phyloP scores from a whole-genome alignment of 2,113 vertebrate genomes.

The Myocastor coypus region DNA sequence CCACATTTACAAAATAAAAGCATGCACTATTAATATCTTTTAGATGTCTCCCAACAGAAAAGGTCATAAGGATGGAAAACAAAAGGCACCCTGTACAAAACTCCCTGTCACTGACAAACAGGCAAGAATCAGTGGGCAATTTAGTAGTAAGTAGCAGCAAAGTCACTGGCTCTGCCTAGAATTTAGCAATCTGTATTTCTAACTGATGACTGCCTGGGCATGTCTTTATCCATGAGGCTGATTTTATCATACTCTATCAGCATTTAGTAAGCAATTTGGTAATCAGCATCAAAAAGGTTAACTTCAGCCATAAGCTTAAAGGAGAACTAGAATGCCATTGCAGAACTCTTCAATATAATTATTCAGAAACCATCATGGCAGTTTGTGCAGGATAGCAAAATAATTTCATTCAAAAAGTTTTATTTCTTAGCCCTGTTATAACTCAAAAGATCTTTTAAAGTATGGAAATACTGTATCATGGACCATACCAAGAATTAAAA shows the following conservation, averaged over 20 bases:
- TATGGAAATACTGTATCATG: no score
- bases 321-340: constrained; percentile 57
- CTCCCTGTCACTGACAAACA: constrained; percentile 58
- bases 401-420: constrained; percentile 70
- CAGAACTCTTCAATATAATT: constrained; percentile 62
- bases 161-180: constrained; percentile 25
- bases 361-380: constrained; percentile 68
- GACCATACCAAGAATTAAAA: no score
- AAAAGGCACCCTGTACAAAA: constrained; percentile 68
- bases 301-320: constrained; percentile 60
- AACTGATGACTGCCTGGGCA: background rate
- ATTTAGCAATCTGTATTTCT: constrained; percentile 64
- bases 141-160: constrained; percentile 75
- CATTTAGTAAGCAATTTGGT: constrained; percentile 56
- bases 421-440: constrained; percentile 70
- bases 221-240: constrained; percentile 10
- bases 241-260: constrained; percentile 46
- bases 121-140: constrained; percentile 71
- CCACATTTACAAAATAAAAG: constrained; percentile 87
- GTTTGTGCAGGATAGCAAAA: constrained; percentile 67
- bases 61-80: constrained; percentile 78
- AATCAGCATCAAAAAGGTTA: constrained; percentile 69
- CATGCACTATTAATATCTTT: constrained; percentile 82
- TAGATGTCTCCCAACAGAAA: constrained; percentile 74
- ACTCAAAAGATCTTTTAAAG: no score